Base-by-base conservation (phyloP, 1,140 invertebrate genomes). In the Lordiphosa clarofinis region DNA sequence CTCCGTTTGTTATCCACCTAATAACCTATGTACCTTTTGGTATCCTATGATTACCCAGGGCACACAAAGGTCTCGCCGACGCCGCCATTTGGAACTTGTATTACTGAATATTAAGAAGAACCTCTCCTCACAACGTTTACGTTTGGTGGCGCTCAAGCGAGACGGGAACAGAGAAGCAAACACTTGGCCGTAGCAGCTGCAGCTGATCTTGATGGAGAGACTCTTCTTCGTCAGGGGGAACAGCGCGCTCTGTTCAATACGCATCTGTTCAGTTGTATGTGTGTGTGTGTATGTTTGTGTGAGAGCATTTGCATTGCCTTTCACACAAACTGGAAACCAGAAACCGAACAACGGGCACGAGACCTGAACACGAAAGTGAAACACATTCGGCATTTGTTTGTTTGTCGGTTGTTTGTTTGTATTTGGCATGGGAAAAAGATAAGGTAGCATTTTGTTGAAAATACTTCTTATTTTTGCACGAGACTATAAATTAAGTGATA, bases 281-380 rank as follows among this genome's bases (percentile, higher is more conserved):
- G 9, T 36, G 4, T 10, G 9, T 7, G 1, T 11, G n/a, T 40
- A 21, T 24, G 48, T 11, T 42, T 36, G 9, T 36, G 4, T 10
- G 9, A 4, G 1, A 10, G 11, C 56, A 57, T 59, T 57, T 55
- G 50, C 36, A 50, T 59, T 56, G 52, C 35, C 50, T 57, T 56
- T 60, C 54, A 70, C 55, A 33, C 60, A 56, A 40, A 59, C 68
- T 40, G 61, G 48, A 62, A 76, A 81, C 52, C 65, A 58, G 52
- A 70, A 59, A 73, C 56, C 62, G 49, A 43, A 19, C 28, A 68
- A 75, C 53, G 56, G 57, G 71, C 76, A 82, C 76, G 71, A 81
- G 76, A 81, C 76, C 61, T 40, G 35, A 56, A 67, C 72, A 81
- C 63, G 76, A 81, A 81, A 81, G 78, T 81, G 78, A 82, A 84